Percentiles rank a stretch among this genome's conserved stretches.
Evolutionary conservation across 2,113 vertebrate genomes (phyloP).

Genomic region (Odobenus rosmarus): DNA sequence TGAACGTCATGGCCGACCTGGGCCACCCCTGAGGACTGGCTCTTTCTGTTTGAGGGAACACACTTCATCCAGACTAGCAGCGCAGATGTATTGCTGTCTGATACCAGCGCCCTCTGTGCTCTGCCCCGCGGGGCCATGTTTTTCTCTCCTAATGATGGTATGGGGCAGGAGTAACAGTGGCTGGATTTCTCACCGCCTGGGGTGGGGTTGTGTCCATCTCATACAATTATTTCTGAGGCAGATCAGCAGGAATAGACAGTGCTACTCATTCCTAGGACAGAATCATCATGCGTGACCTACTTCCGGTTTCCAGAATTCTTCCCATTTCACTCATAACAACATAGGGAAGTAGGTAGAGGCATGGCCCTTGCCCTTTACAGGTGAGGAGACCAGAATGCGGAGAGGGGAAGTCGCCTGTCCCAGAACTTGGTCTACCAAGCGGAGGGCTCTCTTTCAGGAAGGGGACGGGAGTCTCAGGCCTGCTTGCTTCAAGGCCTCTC

Average conservation of each 20-base stretch:
- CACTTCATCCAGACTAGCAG: neutral
- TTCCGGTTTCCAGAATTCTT: neutral
- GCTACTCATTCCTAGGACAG: neutral
- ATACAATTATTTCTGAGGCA: neutral
- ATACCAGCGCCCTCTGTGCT: neutral
- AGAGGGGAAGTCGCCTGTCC: neutral
- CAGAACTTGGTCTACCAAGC: neutral
- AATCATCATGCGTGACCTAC: too few relatives aligned
- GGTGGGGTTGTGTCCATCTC: neutral
- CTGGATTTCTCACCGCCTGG: neutral
- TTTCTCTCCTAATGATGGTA: neutral
- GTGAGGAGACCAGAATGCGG: neutral
- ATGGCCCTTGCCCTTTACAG: neutral
- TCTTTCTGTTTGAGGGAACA: neutral
- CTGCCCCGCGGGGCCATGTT: neutral
- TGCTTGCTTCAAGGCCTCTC: neutral
- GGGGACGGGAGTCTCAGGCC: neutral
- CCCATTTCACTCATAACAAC: neutral
- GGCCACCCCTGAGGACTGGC: neutral
- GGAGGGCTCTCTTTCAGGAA: neutral
- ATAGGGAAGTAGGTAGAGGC: neutral
- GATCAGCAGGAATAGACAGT: neutral
- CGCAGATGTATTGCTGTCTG: neutral
- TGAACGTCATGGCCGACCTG: neutral
- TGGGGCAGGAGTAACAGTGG: neutral